Conservation (phyloP, 1,140 invertebrate genomes). For the Chironomus striatipennis region DNA sequence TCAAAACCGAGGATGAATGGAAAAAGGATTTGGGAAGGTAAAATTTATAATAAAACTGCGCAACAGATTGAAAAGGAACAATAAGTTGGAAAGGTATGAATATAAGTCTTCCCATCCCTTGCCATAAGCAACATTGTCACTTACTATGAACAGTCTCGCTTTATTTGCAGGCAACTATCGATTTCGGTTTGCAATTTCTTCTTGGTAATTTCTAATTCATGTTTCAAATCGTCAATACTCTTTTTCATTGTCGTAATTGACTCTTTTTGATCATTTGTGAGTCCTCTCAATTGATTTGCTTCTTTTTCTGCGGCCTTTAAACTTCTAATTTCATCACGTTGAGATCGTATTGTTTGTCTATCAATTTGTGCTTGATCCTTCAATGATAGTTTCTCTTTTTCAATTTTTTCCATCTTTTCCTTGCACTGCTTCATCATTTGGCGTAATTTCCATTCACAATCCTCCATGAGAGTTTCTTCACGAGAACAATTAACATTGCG, state of each 20-base stretch:
- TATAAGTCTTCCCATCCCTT: too few relatives aligned
- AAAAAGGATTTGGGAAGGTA: too few relatives aligned
- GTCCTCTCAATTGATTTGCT: constrained; percentile 46
- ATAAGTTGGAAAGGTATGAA: too few relatives aligned
- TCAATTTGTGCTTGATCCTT: constrained; percentile 42
- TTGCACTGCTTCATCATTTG: constrained; percentile 55
- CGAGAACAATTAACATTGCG: constrained; percentile 44
- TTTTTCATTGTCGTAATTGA: constrained; percentile 46
- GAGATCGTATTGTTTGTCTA: constrained; percentile 41
- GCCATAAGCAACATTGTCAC: constrained; percentile 25
- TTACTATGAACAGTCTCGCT: constrained; percentile 39
- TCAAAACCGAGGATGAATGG: too few relatives aligned
- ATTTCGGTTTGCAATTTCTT: constrained; percentile 48
- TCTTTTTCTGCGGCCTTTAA: constrained; percentile 51
- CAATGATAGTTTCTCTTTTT: constrained; percentile 42
- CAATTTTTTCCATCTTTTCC: constrained; percentile 48
- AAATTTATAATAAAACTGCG: too few relatives aligned
- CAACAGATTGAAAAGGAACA: too few relatives aligned
- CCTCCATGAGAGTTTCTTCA: constrained; percentile 54
- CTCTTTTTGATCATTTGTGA: constrained; percentile 50
- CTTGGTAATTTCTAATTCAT: constrained; percentile 44
- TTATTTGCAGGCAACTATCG: constrained; percentile 41
- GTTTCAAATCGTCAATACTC: constrained; percentile 45
- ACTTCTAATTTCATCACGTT: constrained; percentile 42
- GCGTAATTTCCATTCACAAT: constrained; percentile 60